Evolutionary conservation across 2,113 vertebrate genomes (phyloP).

Genomic region (Onychorhynchus coronatus): DNA sequence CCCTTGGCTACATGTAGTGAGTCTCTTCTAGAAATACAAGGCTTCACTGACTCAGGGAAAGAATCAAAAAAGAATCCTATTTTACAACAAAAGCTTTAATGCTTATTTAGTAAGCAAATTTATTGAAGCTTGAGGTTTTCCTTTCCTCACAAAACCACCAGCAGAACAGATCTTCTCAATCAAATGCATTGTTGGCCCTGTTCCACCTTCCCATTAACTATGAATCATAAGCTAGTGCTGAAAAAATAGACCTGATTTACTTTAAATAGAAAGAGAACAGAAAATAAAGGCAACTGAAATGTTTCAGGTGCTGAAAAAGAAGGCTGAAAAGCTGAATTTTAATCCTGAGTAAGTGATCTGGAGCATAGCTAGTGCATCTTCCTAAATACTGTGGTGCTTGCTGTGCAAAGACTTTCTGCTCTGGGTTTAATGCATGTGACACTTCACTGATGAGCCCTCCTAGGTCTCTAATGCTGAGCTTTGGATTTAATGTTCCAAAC

Average conservation of each 20-base stretch:
- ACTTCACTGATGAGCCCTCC: conserved; percentile 23
- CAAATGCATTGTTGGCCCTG: background rate
- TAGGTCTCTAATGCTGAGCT: background rate
- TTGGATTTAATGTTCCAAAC: conserved; percentile 13
- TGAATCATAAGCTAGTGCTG: background rate
- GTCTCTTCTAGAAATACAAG: background rate
- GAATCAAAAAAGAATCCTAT: background rate
- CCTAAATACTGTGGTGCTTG: background rate
- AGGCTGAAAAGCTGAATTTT: conserved; percentile 9
- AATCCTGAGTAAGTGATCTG: background rate
- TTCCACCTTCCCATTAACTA: conserved; percentile 13
- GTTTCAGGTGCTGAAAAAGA: background rate
- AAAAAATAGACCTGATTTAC: background rate
- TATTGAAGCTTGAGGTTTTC: background rate
- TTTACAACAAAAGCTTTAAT: background rate
- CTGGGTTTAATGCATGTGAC: background rate
- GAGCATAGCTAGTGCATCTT: background rate
- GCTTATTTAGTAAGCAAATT: conserved; percentile 19
- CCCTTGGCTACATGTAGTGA: background rate
- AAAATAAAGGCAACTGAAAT: conserved; percentile 9
- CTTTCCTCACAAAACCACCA: background rate
- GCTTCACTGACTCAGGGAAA: background rate
- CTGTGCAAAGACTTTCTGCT: conserved; percentile 28
- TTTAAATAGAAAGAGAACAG: background rate
- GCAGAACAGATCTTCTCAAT: background rate